phyloP scores from a whole-genome alignment of 2,888 invertebrate species.

The Archips crataeganus region DNA sequence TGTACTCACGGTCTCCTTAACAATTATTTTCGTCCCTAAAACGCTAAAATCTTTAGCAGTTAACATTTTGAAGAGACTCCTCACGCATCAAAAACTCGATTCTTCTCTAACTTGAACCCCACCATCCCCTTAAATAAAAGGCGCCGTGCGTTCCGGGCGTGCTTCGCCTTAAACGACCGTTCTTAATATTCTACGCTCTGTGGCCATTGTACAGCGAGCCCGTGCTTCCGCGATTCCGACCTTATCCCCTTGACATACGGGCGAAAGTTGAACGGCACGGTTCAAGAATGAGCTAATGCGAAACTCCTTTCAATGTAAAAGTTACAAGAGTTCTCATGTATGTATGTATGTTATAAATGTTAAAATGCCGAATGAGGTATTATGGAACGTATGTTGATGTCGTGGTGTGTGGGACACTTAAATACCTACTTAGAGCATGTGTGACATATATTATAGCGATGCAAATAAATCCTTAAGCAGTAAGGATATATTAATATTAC shows the following conservation, averaged over 20 bases:
- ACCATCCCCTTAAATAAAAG: slow-evolving; percentile 42
- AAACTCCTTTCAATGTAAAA: slow-evolving; percentile 20
- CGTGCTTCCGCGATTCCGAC: background rate
- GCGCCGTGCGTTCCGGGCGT: slow-evolving; percentile 38
- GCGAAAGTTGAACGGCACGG: background rate
- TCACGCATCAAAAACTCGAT: background rate
- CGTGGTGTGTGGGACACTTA: background rate
- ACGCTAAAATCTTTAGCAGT: no score
- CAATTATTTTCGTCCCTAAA: no score
- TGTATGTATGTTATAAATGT: background rate
- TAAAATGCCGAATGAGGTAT: slow-evolving; percentile 28
- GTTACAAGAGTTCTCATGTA: slow-evolving; percentile 9
- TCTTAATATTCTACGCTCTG: slow-evolving; percentile 42
- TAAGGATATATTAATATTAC: no score
- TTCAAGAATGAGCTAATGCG: slow-evolving; percentile 11
- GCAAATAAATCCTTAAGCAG: no score
- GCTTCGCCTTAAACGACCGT: slow-evolving; percentile 43
- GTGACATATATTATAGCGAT: no score
- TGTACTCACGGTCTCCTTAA: no score
- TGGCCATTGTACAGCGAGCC: slow-evolving; percentile 25
- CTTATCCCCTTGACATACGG: background rate
- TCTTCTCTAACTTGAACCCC: slow-evolving; percentile 29
- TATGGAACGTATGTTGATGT: background rate
- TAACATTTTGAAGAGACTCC: no score
- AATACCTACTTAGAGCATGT: no score